Evolutionary conservation across 2,888 invertebrate species (phyloP), one percentile per base, ranked within the genome.

Genomic region (Caenorhabditis panamensis): DNA sequence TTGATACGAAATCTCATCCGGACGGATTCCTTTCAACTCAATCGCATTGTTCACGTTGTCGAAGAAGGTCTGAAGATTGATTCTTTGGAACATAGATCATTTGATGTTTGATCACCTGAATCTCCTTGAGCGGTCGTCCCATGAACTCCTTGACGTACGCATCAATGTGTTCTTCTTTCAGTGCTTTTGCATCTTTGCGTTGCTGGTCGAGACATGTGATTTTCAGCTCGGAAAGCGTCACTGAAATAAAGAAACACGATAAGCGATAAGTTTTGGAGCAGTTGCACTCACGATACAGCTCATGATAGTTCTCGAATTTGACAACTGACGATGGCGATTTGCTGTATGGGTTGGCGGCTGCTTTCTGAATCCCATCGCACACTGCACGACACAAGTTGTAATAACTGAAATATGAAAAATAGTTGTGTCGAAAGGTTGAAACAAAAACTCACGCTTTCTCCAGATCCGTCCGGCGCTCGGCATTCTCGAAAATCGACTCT

Each of bases 1-100:
- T 93, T 98, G 97, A 93, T 96, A 99, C 91, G 97, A 96, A 69
- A 99, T 96, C 93, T 99, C 98, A 51, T 96, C 96, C 91, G 96
- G 95, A 91, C 96, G 96, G 61, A 96, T 96, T 68, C 99, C 98
- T 59, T 68, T 58, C 47, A 95, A 94, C 67, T 95, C 95, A 82
- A 98, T 96, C 91, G 95, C 95, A 82, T 94, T 95, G 92, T 96
- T 95, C 68, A 99, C 96, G 62, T 97, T 96, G 92, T 99, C 98
- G 91, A 99, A 97, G 93, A 99, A 99, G 87, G 94, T 94, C 95
- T 96, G 92, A 31, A 93, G 9, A 22, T 36, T 6, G 26, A n/a
- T 31, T 26, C 1, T 26, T 28, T 69, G 31, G 9, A 31, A 31
- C 31, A 31, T 9, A 9, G 31, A 31, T 4, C 4, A 6, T 31